A percentile compares a stretch with the other conserved stretches of the same genome.
These are phyloP conservation scores for Alouatta palliata DNA, from an alignment of 2,113 vertebrate genomes.

Conservation along the genomic window DNA sequence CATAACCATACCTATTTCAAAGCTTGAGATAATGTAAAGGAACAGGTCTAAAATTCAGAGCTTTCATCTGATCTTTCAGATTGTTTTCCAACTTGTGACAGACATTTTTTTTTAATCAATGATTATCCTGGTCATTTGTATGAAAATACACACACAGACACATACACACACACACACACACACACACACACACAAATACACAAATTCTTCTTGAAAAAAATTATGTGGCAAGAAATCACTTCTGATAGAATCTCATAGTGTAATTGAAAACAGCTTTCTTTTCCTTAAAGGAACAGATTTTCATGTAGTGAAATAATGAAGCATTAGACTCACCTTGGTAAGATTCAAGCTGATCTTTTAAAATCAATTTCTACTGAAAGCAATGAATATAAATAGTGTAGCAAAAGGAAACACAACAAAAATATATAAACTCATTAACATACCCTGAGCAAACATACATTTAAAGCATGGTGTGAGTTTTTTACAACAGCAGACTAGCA, in stretches of 20 bases:
- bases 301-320: neutral
- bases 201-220: neutral
- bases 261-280: neutral
- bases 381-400: neutral
- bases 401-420: neutral
- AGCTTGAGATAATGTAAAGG: neutral
- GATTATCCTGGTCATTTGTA: neutral
- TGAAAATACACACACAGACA: neutral
- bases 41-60: neutral
- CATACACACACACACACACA: neutral
- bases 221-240: neutral
- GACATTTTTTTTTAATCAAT: neutral
- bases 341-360: neutral
- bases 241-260: neutral
- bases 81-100: neutral
- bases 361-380: neutral
- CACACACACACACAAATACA: neutral
- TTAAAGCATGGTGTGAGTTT: neutral
- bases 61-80: neutral
- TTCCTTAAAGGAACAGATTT: neutral
- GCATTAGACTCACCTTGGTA: neutral
- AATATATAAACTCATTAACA: neutral
- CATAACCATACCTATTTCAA: neutral
- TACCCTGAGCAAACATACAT: neutral
- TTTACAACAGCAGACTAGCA: neutral